Conservation (phyloP, 92 coral and sea anemone species). For the Palythoa grandiflora region DNA sequence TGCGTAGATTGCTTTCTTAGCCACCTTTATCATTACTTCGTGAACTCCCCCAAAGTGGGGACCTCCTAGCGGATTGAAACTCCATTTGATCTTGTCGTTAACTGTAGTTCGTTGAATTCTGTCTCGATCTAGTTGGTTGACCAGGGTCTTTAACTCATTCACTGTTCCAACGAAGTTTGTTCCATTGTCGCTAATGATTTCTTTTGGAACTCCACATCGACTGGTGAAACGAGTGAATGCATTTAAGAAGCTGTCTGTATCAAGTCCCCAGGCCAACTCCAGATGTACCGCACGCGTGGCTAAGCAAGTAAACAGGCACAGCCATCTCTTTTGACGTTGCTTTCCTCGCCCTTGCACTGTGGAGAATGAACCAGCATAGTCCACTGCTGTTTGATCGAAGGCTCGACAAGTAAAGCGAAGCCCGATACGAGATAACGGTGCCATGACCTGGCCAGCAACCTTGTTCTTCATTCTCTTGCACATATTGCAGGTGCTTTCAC, state of each 20-base stretch:
- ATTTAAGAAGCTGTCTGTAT: constrained; percentile 73
- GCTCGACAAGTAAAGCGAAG: constrained; percentile 68
- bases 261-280: constrained; percentile 77
- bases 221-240: constrained; percentile 68
- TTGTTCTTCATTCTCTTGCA: constrained; percentile 54
- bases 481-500: constrained; percentile 31
- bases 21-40: too few relatives aligned
- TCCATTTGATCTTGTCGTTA: constrained; percentile 55
- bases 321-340: constrained; percentile 65
- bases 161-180: constrained; percentile 69
- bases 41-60: not conserved
- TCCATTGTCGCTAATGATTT: constrained; percentile 61
- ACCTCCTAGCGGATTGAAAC: not conserved
- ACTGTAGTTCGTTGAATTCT: constrained; percentile 57
- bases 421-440: constrained; percentile 62
- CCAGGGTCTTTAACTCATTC: constrained; percentile 56
- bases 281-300: constrained; percentile 74
- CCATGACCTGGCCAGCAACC: constrained; percentile 70
- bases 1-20: too few relatives aligned
- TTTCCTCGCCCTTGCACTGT: constrained; percentile 70
- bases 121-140: constrained; percentile 60
- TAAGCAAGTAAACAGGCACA: constrained; percentile 75
- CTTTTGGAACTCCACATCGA: constrained; percentile 64
- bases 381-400: constrained; percentile 72
- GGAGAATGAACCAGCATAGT: constrained; percentile 66